phyloP scores from a whole-genome alignment of 2,888 invertebrate genomes.

The Polydesmus complanatus region DNA sequence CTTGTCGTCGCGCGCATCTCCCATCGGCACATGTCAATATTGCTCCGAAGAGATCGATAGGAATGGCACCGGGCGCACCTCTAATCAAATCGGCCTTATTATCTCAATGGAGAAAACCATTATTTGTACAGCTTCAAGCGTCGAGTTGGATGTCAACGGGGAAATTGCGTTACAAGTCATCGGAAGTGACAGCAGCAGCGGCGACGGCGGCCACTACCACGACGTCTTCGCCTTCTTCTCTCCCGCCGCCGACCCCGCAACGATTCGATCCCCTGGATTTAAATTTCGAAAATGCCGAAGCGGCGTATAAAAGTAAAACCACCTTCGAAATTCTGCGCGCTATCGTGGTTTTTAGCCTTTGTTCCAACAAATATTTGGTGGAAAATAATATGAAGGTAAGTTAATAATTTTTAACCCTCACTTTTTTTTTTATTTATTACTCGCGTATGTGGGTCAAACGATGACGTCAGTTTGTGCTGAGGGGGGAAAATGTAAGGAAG shows the following conservation, averaged over 20 bases:
- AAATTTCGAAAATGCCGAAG: constrained; percentile 69
- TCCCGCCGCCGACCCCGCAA: neutral
- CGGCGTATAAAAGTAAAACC: constrained; percentile 91
- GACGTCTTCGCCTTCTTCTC: neutral
- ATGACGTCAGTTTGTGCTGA: too few relatives aligned
- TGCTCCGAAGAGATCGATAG: too few relatives aligned
- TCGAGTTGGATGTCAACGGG: neutral
- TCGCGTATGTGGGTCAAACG: too few relatives aligned
- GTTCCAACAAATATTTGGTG: constrained; percentile 72
- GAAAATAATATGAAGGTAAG: constrained; percentile 84
- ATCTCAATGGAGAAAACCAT: too few relatives aligned
- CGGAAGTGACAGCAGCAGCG: neutral
- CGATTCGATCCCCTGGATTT: constrained; percentile 60
- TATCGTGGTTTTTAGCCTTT: constrained; percentile 79
- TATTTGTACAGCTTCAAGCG: too few relatives aligned
- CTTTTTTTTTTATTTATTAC: neutral
- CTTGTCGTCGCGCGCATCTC: too few relatives aligned
- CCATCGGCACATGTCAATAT: too few relatives aligned
- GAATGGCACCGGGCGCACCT: too few relatives aligned
- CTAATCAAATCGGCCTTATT: too few relatives aligned
- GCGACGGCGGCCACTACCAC: neutral
- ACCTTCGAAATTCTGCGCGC: constrained; percentile 81
- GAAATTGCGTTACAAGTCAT: neutral
- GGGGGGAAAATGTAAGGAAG: too few relatives aligned
- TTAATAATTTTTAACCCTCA: neutral